A percentile compares a stretch with the other conserved stretches of the same genome.
These are phyloP conservation scores for Patiria pectinifera DNA, from an alignment of 53 echinoderm and acorn worm genomes.

Conservation along the genomic window DNA sequence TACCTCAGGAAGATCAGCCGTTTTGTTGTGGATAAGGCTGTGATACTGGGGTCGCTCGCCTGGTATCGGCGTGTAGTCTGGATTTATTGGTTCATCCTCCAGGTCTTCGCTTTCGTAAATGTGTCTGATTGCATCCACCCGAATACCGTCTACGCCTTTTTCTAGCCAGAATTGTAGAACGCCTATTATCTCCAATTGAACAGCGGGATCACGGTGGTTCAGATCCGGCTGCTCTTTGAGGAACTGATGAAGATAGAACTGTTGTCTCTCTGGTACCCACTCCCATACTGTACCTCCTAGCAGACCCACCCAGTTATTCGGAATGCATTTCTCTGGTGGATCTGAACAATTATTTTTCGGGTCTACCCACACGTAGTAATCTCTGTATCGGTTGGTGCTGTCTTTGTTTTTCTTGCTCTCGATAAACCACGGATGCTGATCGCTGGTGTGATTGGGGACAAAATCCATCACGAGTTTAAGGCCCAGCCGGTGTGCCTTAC, in stretches of 20 bases:
- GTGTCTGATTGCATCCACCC: no score
- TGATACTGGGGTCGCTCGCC: slow-evolving; percentile 70
- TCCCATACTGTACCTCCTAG: slow-evolving; percentile 88
- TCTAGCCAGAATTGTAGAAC: no score
- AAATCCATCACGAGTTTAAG: slow-evolving; percentile 57
- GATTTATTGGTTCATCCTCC: slow-evolving; percentile 53
- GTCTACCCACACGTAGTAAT: slow-evolving; percentile 89
- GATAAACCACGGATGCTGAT: slow-evolving; percentile 24
- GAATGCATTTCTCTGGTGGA: slow-evolving; percentile 62
- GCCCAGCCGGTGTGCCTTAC: no score
- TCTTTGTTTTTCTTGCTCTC: slow-evolving; percentile 68
- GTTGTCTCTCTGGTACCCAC: slow-evolving; percentile 56
- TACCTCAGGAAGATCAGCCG: slow-evolving; percentile 71
- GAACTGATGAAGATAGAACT: no score
- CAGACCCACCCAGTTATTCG: slow-evolving; percentile 92
- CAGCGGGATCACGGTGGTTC: no score
- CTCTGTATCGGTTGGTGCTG: slow-evolving; percentile 68
- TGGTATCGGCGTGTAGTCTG: slow-evolving; percentile 26
- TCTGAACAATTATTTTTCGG: slow-evolving; percentile 65
- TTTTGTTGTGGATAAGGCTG: slow-evolving; percentile 79
- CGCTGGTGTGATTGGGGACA: slow-evolving; percentile 93
- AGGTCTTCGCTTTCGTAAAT: slow-evolving; percentile 30
- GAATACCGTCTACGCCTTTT: no score
- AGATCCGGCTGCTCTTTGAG: no score
- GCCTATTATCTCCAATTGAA: no score